phyloP scores from a whole-genome alignment of 2,888 invertebrate species.

The Yponomeuta sedellus region DNA sequence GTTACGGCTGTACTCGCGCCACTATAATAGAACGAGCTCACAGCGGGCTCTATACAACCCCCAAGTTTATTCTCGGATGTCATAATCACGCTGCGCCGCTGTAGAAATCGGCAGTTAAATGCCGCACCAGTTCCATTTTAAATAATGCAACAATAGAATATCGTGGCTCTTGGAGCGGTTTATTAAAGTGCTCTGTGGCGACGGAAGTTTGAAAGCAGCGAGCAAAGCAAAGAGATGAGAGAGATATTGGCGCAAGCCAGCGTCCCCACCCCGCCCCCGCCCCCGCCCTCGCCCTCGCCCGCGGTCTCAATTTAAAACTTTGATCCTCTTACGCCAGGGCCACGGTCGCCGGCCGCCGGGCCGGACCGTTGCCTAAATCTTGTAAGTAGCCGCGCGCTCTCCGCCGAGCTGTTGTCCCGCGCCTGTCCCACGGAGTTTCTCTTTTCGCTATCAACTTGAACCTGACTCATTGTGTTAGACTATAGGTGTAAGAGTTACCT shows the following conservation, averaged over 20 bases:
- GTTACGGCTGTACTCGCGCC: not conserved
- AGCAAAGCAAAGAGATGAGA: constrained; percentile 2
- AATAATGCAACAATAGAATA: constrained; percentile 1
- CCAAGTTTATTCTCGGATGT: not conserved
- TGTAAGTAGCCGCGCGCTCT: not conserved
- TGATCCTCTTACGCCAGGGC: constrained; percentile 12
- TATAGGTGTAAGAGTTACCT: not conserved
- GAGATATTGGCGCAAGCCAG: constrained; percentile 11
- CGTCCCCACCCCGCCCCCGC: constrained; percentile 31
- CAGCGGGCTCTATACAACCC: not conserved
- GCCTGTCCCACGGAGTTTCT: not conserved
- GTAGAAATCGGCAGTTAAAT: not conserved
- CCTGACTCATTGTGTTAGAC: not conserved
- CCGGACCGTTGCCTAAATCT: not conserved
- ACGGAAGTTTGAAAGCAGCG: not conserved
- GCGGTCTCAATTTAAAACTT: constrained; percentile 15
- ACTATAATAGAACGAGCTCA: not conserved
- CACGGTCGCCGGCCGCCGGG: not conserved
- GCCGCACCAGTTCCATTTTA: not conserved
- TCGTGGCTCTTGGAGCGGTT: not conserved
- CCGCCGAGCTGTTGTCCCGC: not conserved
- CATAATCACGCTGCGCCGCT: not conserved
- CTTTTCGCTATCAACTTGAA: not conserved
- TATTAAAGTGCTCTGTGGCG: not conserved
- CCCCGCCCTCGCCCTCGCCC: constrained; percentile 8